phyloP scores from a whole-genome alignment of 2,113 vertebrate species.

The Synodontis membranacea region DNA sequence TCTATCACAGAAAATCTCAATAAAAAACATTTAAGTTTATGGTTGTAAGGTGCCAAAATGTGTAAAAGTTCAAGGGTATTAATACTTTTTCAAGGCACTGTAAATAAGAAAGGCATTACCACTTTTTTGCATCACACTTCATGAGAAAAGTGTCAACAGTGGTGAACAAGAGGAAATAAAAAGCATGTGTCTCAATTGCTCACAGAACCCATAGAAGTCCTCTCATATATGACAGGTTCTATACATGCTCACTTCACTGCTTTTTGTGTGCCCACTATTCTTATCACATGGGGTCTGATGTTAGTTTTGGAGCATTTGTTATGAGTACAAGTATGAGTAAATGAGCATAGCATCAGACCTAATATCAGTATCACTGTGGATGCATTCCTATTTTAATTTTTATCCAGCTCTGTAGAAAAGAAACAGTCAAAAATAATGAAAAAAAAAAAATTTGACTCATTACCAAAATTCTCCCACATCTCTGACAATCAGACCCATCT shows the following conservation, averaged over 20 bases:
- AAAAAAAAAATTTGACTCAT: not conserved
- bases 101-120: not conserved
- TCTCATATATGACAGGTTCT: not conserved
- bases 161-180: not conserved
- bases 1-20: no score
- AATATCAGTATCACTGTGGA: not conserved
- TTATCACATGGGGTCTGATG: not conserved
- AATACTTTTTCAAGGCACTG: no score
- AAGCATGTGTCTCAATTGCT: not conserved
- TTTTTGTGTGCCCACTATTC: not conserved
- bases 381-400: not conserved
- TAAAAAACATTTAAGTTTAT: no score
- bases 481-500: conserved; percentile 73
- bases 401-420: not conserved
- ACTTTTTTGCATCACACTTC: not conserved
- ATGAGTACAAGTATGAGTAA: not conserved
- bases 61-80: no score
- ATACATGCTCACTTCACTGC: not conserved
- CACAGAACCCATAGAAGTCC: not conserved
- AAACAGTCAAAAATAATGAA: not conserved
- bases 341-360: not conserved
- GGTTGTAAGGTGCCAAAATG: no score
- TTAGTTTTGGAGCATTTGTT: not conserved
- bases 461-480: conserved; percentile 83
- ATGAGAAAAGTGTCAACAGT: not conserved